Evolutionary conservation across 2,797 vertebrate species (phyloP).

Genomic region (Acomys russatus): DNA sequence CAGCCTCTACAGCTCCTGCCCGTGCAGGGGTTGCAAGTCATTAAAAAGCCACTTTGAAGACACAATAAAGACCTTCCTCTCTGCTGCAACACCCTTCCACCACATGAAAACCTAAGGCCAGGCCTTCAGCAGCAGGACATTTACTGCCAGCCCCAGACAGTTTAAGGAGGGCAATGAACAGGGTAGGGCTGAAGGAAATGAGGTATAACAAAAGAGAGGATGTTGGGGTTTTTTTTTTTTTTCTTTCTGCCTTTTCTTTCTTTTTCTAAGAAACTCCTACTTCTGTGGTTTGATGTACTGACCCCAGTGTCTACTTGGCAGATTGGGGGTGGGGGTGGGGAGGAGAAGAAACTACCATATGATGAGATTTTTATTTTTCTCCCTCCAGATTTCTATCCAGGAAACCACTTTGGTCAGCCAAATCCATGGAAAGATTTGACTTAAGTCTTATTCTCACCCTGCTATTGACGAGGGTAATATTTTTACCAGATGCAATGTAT

Average conservation of each 20-base stretch:
- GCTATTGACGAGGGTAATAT: not conserved
- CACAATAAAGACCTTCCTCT: constrained; percentile 86
- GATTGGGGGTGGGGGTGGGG: constrained; percentile 39
- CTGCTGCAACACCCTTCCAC: constrained; percentile 71
- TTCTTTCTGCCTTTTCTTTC: constrained; percentile 55
- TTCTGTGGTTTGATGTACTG: constrained; percentile 57
- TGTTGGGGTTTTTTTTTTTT: constrained; percentile 38
- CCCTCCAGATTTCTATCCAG: constrained; percentile 3
- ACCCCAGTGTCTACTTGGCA: not conserved
- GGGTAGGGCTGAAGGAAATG: constrained; percentile 66
- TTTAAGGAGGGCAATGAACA: constrained; percentile 74
- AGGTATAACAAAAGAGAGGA: constrained; percentile 60
- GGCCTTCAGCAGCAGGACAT: constrained; percentile 78
- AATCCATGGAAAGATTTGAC: not conserved
- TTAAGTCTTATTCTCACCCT: constrained; percentile 59
- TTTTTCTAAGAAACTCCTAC: constrained; percentile 64
- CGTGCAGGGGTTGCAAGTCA: constrained; percentile 83
- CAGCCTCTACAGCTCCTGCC: constrained; percentile 87
- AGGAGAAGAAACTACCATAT: not conserved
- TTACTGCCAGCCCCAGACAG: constrained; percentile 80
- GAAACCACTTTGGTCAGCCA: constrained; percentile 21
- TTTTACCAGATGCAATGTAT: constrained; percentile 12
- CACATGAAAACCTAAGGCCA: constrained; percentile 80
- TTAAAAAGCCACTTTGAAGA: constrained; percentile 87
- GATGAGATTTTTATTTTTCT: constrained; percentile 37